Percentiles rank a stretch among this genome's conserved stretches.
These are phyloP conservation scores for Notospermus geniculatus DNA, from an alignment of 1,140 invertebrate genomes.

Conservation along the genomic window DNA sequence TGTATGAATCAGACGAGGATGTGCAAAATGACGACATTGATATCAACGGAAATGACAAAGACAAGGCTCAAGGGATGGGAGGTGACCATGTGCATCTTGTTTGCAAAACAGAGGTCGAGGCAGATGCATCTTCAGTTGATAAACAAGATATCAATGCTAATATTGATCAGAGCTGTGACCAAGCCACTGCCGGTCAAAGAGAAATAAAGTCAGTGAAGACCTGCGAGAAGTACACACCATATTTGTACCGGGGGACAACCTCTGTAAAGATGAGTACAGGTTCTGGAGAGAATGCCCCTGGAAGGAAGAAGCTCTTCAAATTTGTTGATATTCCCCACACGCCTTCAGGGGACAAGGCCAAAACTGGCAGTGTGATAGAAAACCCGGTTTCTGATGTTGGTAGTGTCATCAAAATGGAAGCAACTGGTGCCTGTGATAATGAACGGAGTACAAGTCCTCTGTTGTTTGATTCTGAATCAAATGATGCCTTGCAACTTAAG, in stretches of 20 bases:
- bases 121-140: too few species aligned
- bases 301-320: constrained; percentile 18
- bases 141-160: too few species aligned
- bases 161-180: too few species aligned
- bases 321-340: constrained; percentile 19
- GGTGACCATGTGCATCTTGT: too few species aligned
- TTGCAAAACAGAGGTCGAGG: too few species aligned
- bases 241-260: not conserved
- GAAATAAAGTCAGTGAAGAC: too few species aligned
- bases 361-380: not conserved
- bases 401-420: too few species aligned
- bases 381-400: constrained; percentile 1
- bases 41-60: too few species aligned
- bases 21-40: too few species aligned
- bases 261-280: not conserved
- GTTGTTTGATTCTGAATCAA: constrained; percentile 12
- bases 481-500: not conserved
- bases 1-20: too few species aligned
- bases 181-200: not conserved
- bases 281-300: not conserved
- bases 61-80: too few species aligned
- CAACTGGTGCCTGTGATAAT: not conserved
- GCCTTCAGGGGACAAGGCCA: not conserved
- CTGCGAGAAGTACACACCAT: not conserved
- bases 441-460: not conserved